Conservation (phyloP, 2,113 vertebrate species). For the Eudyptes chrysolophus region DNA sequence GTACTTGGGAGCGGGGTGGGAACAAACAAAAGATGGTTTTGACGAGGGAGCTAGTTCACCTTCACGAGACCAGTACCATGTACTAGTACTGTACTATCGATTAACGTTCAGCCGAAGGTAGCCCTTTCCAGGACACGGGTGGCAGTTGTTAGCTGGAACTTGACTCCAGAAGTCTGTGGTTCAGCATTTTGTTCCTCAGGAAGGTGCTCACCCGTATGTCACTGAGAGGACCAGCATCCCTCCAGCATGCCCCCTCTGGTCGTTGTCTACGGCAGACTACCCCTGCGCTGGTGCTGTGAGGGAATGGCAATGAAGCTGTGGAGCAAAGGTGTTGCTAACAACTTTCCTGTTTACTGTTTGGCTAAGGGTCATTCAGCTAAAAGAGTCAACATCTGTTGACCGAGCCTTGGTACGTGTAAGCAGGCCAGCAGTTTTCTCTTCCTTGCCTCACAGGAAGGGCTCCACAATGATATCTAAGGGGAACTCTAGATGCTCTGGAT, state of each 20-base stretch:
- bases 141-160: neutral
- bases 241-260: too few relatives aligned
- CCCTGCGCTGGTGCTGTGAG: neutral
- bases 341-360: neutral
- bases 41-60: neutral
- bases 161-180: neutral
- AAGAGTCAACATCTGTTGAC: neutral
- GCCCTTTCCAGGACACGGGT: neutral
- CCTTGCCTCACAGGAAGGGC: neutral
- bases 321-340: neutral
- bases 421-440: neutral
- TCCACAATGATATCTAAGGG: neutral
- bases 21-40: neutral
- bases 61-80: fast-evolving
- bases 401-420: too few relatives aligned
- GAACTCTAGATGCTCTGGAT: too few relatives aligned
- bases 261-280: fast-evolving
- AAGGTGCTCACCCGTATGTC: neutral
- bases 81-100: too few relatives aligned
- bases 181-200: neutral
- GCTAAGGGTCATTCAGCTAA: neutral
- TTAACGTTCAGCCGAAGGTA: fast-evolving
- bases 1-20: neutral
- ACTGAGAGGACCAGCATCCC: neutral
- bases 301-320: neutral